A percentile compares a stretch with the other conserved stretches of the same genome.
phyloP scores from a whole-genome alignment of 2,113 vertebrate genomes.

The Maccullochella peelii region DNA sequence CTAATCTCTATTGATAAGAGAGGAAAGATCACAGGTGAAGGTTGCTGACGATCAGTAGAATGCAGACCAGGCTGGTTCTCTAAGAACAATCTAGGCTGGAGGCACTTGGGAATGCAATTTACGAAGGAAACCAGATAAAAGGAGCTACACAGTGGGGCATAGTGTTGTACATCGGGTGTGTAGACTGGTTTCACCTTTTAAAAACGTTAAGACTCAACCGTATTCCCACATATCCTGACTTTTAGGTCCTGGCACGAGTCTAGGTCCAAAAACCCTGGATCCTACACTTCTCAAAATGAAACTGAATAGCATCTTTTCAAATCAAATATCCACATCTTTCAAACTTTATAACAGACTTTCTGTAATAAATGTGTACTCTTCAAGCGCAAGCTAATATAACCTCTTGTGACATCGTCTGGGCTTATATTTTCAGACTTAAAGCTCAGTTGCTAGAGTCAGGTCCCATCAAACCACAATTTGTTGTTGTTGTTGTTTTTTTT shows the following conservation, averaged over 20 bases:
- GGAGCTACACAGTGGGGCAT: not conserved
- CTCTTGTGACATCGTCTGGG: not conserved
- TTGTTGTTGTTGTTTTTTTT: too few species aligned
- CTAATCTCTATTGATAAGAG: conserved; percentile 71
- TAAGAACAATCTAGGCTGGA: conserved; percentile 51
- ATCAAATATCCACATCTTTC: not conserved
- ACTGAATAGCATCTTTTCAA: not conserved
- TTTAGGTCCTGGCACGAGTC: not conserved
- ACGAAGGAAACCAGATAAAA: conserved; percentile 47
- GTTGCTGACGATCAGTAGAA: conserved; percentile 60
- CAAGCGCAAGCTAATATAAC: not conserved
- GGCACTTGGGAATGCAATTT: conserved; percentile 27
- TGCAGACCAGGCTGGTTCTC: conserved; percentile 17
- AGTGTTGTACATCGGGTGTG: not conserved
- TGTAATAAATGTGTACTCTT: not conserved
- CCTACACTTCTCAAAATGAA: not conserved
- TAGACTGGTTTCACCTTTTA: not conserved
- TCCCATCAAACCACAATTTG: not conserved
- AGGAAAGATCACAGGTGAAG: conserved; percentile 69
- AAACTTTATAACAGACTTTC: not conserved
- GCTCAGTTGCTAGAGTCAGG: not conserved
- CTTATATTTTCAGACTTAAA: not conserved
- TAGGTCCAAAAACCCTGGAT: not conserved
- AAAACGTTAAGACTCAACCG: not conserved
- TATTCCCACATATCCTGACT: not conserved